Percentiles rank a stretch among this genome's conserved stretches.
Evolutionary conservation across 1,140 invertebrate species (phyloP).

Genomic region (Drosophila ficusphila): DNA sequence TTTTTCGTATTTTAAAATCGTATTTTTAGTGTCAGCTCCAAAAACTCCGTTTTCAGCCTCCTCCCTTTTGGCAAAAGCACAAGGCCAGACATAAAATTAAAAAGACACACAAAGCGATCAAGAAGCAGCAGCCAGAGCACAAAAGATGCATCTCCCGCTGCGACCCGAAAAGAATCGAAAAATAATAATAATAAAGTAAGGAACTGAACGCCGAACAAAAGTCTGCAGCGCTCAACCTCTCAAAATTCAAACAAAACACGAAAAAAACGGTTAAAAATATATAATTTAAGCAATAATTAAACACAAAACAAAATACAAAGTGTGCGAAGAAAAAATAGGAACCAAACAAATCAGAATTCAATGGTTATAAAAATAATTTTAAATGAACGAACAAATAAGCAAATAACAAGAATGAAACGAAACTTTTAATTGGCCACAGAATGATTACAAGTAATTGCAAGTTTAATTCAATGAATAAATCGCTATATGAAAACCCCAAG

Average conservation of each 20-base stretch:
- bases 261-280: slow-evolving; percentile 12
- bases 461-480: background rate
- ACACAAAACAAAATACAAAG: slow-evolving; percentile 11
- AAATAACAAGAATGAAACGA: background rate
- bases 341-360: background rate
- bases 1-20: slow-evolving; percentile 60
- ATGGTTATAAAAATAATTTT: too few relatives aligned
- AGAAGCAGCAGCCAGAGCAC: slow-evolving; percentile 30
- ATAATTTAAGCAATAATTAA: slow-evolving; percentile 35
- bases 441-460: too few relatives aligned
- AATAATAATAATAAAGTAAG: slow-evolving; percentile 33
- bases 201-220: slow-evolving; percentile 8
- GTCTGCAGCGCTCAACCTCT: background rate
- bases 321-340: slow-evolving; percentile 14
- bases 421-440: too few relatives aligned
- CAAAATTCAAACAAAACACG: background rate
- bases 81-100: slow-evolving; percentile 75
- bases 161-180: slow-evolving; percentile 48
- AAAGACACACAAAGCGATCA: slow-evolving; percentile 73
- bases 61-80: slow-evolving; percentile 30
- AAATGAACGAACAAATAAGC: too few relatives aligned
- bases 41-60: slow-evolving; percentile 35
- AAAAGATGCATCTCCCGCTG: slow-evolving; percentile 76
- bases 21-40: slow-evolving; percentile 69
- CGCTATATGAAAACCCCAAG: background rate